Evolutionary conservation across 2,888 invertebrate species (phyloP).

Genomic region (Drosophila incognita): DNA sequence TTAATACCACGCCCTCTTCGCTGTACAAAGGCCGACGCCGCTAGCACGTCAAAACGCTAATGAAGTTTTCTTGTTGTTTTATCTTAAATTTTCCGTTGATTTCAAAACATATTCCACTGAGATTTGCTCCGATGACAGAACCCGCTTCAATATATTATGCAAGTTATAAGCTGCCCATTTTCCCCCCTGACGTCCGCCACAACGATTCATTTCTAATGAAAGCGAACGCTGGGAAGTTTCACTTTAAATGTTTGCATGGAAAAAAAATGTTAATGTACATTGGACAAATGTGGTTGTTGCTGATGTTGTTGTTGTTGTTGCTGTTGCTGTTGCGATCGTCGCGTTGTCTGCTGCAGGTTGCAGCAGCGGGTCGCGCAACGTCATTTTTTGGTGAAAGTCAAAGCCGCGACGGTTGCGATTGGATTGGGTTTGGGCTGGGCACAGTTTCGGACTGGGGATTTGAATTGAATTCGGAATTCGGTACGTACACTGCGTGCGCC

Average conservation of each 20-base stretch:
- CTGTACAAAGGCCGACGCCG: slow-evolving; percentile 10
- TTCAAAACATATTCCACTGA: slow-evolving; percentile 25
- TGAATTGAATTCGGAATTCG: slow-evolving; percentile 37
- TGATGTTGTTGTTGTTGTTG: slow-evolving; percentile 7
- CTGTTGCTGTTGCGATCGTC: slow-evolving; percentile 27
- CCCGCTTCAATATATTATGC: slow-evolving; percentile 50
- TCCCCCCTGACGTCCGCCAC: neutral
- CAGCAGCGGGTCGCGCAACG: slow-evolving; percentile 68
- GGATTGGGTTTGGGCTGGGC: slow-evolving; percentile 57
- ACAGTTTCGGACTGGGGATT: slow-evolving; percentile 27
- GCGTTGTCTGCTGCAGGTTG: slow-evolving; percentile 63
- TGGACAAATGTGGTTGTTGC: slow-evolving; percentile 65
- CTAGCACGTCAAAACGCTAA: slow-evolving; percentile 53
- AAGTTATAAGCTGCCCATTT: slow-evolving; percentile 27
- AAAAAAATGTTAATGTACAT: slow-evolving; percentile 73
- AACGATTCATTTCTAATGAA: slow-evolving; percentile 74
- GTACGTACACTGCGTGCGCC: slow-evolving; percentile 73
- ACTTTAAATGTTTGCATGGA: slow-evolving; percentile 67
- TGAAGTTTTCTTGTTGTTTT: slow-evolving; percentile 65
- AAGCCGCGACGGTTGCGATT: slow-evolving; percentile 15
- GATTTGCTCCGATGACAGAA: slow-evolving; percentile 50
- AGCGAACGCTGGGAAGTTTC: slow-evolving; percentile 74
- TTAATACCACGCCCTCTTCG: slow-evolving; percentile 44
- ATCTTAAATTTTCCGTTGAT: slow-evolving; percentile 6
- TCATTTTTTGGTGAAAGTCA: slow-evolving; percentile 78